Evolutionary conservation across 2,797 vertebrate genomes (phyloP), one percentile per base, ranked within the genome.

Genomic region (Gila robusta): DNA sequence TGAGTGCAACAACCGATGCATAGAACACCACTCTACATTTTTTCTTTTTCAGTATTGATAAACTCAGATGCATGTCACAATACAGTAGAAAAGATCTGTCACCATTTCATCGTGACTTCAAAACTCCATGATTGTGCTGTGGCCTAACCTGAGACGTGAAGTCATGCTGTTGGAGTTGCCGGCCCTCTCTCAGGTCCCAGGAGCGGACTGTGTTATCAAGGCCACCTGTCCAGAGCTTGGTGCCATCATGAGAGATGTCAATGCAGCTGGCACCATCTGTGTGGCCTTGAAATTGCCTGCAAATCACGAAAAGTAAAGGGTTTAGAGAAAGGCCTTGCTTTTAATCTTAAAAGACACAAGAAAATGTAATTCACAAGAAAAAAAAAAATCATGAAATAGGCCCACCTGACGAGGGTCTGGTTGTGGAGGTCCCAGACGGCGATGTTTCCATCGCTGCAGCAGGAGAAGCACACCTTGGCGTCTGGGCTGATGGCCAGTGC

Each of bases 161-260:
- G 95, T 99, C 98, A 0, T 99, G 98, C 83, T 99, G 98, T 95
- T 99, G 98, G 21, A 99, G 97, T 94, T 99, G 98, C 21, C 98
- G 92, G 0, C 98, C 98, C 89, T 99, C 98, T 81, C 98, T 95
- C 89, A 99, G 93, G 90, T 99, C 98, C 98, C 98, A 99, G 87
- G 97, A 99, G 12, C 98, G 97, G 71, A 99, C 98, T 0, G 98
- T 99, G 95, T 99, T 99, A 94, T 99, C 98, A 78, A 99, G 93
- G 0, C 98, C 98, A 1, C 98, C 98, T 0, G 98, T 99, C 98
- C 98, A 99, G 91, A 99, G 91, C 89, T 99, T 99, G 74, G 98
- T 99, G 74, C 98, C 98, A 0, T 99, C 98, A 0, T 99, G 98
- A 1, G 98, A 99, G 91, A 99, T 99, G 81, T 99, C 98, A 69